Conservation (phyloP, 2,888 invertebrate species). For the Quadroppia sp. region DNA sequence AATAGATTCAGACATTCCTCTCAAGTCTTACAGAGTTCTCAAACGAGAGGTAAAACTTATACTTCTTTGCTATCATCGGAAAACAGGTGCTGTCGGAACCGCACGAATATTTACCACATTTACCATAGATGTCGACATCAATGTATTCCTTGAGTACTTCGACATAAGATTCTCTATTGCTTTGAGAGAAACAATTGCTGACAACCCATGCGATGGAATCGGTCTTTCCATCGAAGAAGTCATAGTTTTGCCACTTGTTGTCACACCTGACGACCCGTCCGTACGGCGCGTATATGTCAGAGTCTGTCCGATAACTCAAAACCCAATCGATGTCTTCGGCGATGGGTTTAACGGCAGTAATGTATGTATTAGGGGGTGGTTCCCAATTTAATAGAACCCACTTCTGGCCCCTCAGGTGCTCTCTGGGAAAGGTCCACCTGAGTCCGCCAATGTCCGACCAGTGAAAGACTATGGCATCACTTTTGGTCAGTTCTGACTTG, state of each 20-base stretch:
- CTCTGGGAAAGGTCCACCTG: neutral
- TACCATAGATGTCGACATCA: slow-evolving; percentile 40
- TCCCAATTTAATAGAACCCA: slow-evolving; percentile 38
- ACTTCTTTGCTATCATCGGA: slow-evolving; percentile 36
- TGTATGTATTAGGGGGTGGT: slow-evolving; percentile 18
- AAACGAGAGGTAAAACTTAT: slow-evolving; percentile 50
- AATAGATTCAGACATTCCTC: too few species aligned
- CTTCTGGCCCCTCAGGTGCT: neutral
- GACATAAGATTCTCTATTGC: slow-evolving; percentile 37
- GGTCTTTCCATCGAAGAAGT: slow-evolving; percentile 5
- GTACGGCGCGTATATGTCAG: slow-evolving; percentile 34
- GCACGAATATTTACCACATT: slow-evolving; percentile 32
- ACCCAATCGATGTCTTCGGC: neutral
- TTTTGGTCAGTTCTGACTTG: neutral
- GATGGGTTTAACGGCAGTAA: neutral
- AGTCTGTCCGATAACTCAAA: slow-evolving; percentile 30
- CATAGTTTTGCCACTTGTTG: neutral
- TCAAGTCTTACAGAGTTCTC: slow-evolving; percentile 47
- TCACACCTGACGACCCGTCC: slow-evolving; percentile 5
- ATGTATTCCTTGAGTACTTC: slow-evolving; percentile 24
- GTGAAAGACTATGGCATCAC: slow-evolving; percentile 36
- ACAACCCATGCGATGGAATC: slow-evolving; percentile 42
- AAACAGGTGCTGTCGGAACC: neutral
- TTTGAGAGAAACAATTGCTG: slow-evolving; percentile 33
- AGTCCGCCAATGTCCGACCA: slow-evolving; percentile 16